A percentile compares a stretch with the other conserved stretches of the same genome.
phyloP scores from a whole-genome alignment of 2,888 invertebrate species.

The Chalcosyrphus nemorum region DNA sequence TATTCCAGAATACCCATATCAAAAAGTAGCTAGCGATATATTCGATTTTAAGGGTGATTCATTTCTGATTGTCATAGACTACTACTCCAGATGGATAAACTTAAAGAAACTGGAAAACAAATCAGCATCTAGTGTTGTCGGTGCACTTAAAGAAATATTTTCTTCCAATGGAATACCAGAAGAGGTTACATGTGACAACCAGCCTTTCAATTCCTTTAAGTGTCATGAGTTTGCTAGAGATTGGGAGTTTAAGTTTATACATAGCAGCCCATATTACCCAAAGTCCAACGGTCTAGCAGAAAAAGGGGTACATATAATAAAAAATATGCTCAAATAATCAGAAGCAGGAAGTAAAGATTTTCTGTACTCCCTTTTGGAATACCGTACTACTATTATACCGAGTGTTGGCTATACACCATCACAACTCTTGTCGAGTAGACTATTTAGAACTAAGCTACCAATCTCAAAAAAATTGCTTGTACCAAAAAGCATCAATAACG shows the following conservation, averaged over 20 bases:
- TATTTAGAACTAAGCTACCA: slow-evolving; percentile 22
- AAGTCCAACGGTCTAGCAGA: slow-evolving; percentile 27
- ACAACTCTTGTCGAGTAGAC: slow-evolving; percentile 37
- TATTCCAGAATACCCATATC: slow-evolving; percentile 18
- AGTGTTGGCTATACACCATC: slow-evolving; percentile 18
- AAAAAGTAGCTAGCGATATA: slow-evolving; percentile 32
- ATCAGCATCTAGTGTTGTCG: too few species aligned
- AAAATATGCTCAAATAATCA: slow-evolving; percentile 34
- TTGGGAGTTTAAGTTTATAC: slow-evolving; percentile 24
- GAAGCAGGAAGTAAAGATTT: slow-evolving; percentile 18
- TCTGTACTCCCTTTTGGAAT: too few species aligned
- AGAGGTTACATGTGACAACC: slow-evolving; percentile 38
- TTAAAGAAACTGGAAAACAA: too few species aligned
- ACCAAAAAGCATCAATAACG: not conserved
- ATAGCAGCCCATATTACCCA: slow-evolving; percentile 26
- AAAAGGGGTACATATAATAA: slow-evolving; percentile 31
- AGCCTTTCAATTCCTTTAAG: slow-evolving; percentile 27
- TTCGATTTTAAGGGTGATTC: too few species aligned
- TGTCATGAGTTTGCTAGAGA: slow-evolving; percentile 13
- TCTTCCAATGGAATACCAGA: slow-evolving; percentile 25
- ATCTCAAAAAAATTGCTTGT: not conserved
- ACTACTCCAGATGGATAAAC: too few species aligned
- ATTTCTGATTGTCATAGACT: too few species aligned
- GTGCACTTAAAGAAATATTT: too few species aligned
- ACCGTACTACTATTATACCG: slow-evolving; percentile 10